A percentile compares a stretch with the other conserved stretches of the same genome.
These are phyloP conservation scores for Hydrolagus colliei DNA, from an alignment of 2,797 vertebrate species.

Conservation along the genomic window DNA sequence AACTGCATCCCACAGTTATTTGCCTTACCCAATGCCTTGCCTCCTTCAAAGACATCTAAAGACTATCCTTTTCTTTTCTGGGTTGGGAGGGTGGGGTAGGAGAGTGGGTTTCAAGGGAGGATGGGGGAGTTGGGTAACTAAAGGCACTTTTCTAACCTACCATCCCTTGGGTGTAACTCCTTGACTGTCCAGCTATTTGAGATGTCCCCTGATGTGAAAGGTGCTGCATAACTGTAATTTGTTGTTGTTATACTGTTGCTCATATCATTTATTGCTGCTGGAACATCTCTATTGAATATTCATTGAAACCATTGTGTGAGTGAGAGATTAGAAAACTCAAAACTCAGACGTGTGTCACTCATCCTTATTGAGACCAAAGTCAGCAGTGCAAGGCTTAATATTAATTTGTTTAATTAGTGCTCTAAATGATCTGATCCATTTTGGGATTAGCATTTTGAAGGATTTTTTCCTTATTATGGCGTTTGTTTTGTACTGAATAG, in stretches of 20 bases:
- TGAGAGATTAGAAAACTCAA: not conserved
- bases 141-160: too few relatives aligned
- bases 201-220: too few relatives aligned
- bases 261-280: not conserved
- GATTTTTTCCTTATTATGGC: not conserved
- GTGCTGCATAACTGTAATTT: too few relatives aligned
- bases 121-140: too few relatives aligned
- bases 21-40: too few relatives aligned
- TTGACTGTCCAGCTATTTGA: too few relatives aligned
- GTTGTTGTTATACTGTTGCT: not conserved
- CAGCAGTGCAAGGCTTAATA: not conserved
- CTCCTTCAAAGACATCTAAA: too few relatives aligned
- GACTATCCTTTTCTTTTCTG: too few relatives aligned
- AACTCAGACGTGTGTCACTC: not conserved
- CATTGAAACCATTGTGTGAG: slow-evolving; percentile 18
- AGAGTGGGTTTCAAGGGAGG: too few relatives aligned
- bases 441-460: slow-evolving; percentile 4
- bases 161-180: too few relatives aligned
- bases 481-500: not conserved
- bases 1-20: too few relatives aligned
- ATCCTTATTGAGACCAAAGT: not conserved
- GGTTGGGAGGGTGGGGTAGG: too few relatives aligned
- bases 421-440: not conserved
- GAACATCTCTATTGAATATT: slow-evolving; percentile 1
- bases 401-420: not conserved